Percentiles rank a stretch among this genome's conserved stretches.
These are phyloP conservation scores for Otocyon megalotis DNA, from an alignment of 2,113 vertebrate species.

Conservation along the genomic window DNA sequence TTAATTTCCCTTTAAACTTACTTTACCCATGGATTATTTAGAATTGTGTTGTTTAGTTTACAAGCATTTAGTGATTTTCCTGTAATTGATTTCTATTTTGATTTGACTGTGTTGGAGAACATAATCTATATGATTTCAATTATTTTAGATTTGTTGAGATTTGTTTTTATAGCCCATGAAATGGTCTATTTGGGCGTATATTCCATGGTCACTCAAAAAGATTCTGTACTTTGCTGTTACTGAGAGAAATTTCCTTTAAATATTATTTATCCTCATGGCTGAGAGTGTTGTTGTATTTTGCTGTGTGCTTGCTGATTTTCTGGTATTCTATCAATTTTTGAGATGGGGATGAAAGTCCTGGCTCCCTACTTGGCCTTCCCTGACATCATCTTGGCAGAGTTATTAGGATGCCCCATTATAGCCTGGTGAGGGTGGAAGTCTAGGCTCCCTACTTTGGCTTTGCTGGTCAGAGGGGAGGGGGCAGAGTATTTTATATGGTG, in stretches of 20 bases:
- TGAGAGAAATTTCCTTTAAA: not conserved
- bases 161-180: not conserved
- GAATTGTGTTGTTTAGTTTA: constrained; percentile 2
- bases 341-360: not conserved
- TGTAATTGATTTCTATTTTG: not conserved
- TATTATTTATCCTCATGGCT: not conserved
- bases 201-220: not conserved
- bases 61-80: not conserved
- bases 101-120: not conserved
- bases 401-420: not conserved
- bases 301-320: not conserved
- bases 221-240: not conserved
- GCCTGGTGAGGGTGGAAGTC: not conserved
- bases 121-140: not conserved
- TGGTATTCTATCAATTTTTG: not conserved
- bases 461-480: not conserved
- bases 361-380: not conserved
- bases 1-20: not conserved
- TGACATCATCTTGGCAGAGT: not conserved
- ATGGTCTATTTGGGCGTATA: not conserved
- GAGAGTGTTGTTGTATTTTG: not conserved
- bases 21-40: constrained; percentile 10
- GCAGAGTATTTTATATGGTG: not conserved
- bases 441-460: not conserved
- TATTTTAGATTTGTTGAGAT: not conserved